Conservation (phyloP, 1,140 invertebrate genomes). For the Scaptomyza montana region DNA sequence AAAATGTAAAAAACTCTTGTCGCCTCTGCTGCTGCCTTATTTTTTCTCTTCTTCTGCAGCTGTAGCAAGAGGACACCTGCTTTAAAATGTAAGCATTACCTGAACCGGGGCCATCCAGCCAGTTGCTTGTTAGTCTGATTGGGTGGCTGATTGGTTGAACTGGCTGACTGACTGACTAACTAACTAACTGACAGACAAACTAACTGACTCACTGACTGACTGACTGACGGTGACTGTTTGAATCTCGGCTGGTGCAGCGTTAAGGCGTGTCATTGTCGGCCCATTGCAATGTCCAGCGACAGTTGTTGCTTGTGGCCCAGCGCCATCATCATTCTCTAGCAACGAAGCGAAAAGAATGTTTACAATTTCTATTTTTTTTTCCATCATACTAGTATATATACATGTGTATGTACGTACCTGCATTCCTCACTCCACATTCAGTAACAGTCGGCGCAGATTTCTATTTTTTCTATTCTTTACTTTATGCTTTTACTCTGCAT, state of each 20-base stretch:
- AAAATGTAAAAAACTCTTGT: constrained; percentile 61
- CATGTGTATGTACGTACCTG: constrained; percentile 28
- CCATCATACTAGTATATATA: constrained; percentile 10
- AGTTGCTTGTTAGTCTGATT: constrained; percentile 77
- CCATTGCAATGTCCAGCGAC: constrained; percentile 46
- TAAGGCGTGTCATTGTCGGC: constrained; percentile 61
- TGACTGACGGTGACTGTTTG: constrained; percentile 24
- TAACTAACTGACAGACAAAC: constrained; percentile 5
- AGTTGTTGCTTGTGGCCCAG: constrained; percentile 10
- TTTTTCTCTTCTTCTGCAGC: background rate
- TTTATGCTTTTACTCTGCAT: constrained; percentile 33
- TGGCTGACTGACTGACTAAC: constrained; percentile 17
- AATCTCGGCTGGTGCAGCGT: constrained; percentile 46
- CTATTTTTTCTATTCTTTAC: constrained; percentile 35
- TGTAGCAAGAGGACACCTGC: constrained; percentile 55
- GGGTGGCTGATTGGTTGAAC: constrained; percentile 58
- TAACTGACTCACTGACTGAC: constrained; percentile 9
- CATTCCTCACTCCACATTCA: constrained; percentile 18
- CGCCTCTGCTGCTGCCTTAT: background rate
- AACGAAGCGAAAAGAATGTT: constrained; percentile 82
- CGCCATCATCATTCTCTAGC: constrained; percentile 45
- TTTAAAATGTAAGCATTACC: constrained; percentile 71
- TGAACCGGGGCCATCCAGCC: constrained; percentile 3
- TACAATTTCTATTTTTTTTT: constrained; percentile 58
- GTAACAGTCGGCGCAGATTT: constrained; percentile 31